Evolutionary conservation across 2,888 invertebrate species (phyloP), one percentile per base, ranked within the genome.

Genomic region (Congeria kusceri): DNA sequence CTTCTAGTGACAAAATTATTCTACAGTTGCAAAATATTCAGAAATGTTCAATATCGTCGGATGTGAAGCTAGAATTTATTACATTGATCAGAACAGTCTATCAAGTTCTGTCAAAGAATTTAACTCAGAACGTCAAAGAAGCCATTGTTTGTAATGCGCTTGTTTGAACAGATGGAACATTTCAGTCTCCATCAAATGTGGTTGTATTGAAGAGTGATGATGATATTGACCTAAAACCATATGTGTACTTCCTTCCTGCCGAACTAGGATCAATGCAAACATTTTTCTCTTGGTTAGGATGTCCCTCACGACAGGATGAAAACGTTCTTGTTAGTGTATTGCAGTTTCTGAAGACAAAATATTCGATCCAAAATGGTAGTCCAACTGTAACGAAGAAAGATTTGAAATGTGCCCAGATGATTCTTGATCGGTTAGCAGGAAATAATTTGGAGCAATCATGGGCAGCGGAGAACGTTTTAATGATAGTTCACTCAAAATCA

Each of bases 211-310:
- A 11, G n/a, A n/a, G 1, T 7, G 56, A 20, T 15, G 56, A 25
- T 56, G 56, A 32, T 20, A n/a, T 62, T 4, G 62, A 62, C 13
- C n/a, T 62, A 20, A 62, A 62, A n/a, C 62, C 62, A n/a, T 62
- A 62, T 20, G 20, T 28, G n/a, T 62, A 20, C n/a, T 28, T 20
- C 29, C 15, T 62, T n/a, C 62, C 62, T 18, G 9, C 5, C 29
- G 62, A 62, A 9, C 2, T 62, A 18, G 18, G 29, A 7, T 20
- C 20, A 20, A 29, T 62, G 62, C 28, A 29, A 3, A 18, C 20
- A 3, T 20, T 62, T 32, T 62, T 62, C 39, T 20, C 39, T 4
- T 23, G 20, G 25, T 62, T 62, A 32, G 62, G 39, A 32, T 62
- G 62, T 62, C 29, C 29, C 29, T 44, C 18, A n/a, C 2, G 23